Evolutionary conservation across 2,113 vertebrate genomes (phyloP), one percentile per base, ranked within the genome.

Genomic region (Calcarius ornatus): DNA sequence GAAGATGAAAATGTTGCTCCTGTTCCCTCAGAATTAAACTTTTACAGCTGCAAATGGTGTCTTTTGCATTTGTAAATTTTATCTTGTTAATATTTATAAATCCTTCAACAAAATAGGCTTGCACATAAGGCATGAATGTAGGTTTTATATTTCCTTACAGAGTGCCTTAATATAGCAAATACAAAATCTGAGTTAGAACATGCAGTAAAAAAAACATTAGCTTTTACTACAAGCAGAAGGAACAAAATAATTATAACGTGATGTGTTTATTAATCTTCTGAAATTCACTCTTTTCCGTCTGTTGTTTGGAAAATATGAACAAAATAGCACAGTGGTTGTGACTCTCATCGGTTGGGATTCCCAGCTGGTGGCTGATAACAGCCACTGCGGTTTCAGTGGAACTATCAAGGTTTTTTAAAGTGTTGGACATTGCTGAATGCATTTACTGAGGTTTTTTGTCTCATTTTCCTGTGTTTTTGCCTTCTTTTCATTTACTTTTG

Each of bases 71-170:
- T 89, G 63, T 73, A 92, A 80, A 79, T 92, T 82, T 89, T 83
- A 54, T 81, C 82, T 83, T 77, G 79, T 95, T 95, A 90, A 80
- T 95, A 90, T 93, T 94, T 88, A 92, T 92, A 86, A 88, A 77
- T 86, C 72, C 59, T 66, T 63, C 76, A 82, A 43, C 68, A 77
- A 88, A 93, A 86, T 15, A 42, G 56, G 12, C 59, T 92, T 3
- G 15, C 79, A 81, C 86, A 86, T 70, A 57, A 88, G 76, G 38
- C 40, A 37, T 68, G 79, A 61, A 61, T 87, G 47, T 80, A 64
- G 69, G 38, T 35, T 70, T 93, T 86, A 6, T 28, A 33, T 68
- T 81, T 83, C 75, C 65, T 83, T 86, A 37, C 53, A 61, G 57
- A 9, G 14, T 31, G 47, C 40, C 61, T 71, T 84, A 71, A 64